Evolutionary conservation across 2,113 vertebrate species (phyloP).

Genomic region (Lepisosteus osseus): DNA sequence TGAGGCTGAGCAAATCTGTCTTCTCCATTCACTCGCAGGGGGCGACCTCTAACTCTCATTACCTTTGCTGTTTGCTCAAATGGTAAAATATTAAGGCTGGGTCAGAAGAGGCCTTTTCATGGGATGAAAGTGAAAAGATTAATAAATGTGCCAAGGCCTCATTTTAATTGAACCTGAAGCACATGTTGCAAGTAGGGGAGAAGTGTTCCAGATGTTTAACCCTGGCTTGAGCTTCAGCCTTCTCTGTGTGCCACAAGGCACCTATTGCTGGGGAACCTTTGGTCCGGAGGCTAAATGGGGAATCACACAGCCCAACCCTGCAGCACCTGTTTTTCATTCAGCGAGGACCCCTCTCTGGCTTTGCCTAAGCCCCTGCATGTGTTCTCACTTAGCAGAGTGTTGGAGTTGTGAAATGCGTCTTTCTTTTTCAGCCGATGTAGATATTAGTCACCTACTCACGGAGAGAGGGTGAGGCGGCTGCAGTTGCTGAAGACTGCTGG

Average conservation of each 20-base stretch:
- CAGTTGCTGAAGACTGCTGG: slow-evolving; percentile 65
- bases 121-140: slow-evolving; percentile 76
- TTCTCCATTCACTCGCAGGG: slow-evolving; percentile 59
- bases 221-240: slow-evolving; percentile 65
- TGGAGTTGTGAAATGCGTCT: slow-evolving; percentile 89
- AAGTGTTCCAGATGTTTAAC: slow-evolving; percentile 89
- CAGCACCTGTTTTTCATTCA: slow-evolving; percentile 96
- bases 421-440: slow-evolving; percentile 75
- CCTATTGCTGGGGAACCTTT: slow-evolving; percentile 96
- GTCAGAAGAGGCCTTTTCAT: slow-evolving; percentile 72
- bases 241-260: slow-evolving; percentile 81
- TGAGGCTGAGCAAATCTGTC: slow-evolving; percentile 64
- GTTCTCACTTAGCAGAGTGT: slow-evolving; percentile 89
- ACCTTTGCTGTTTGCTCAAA: slow-evolving; percentile 67
- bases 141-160: slow-evolving; percentile 95
- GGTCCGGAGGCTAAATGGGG: slow-evolving; percentile 85
- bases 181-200: slow-evolving; percentile 89
- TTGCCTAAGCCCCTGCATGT: slow-evolving; percentile 74
- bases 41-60: slow-evolving; percentile 62
- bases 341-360: slow-evolving; percentile 77
- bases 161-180: slow-evolving; percentile 97
- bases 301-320: slow-evolving; percentile 84
- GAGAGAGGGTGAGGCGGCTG: slow-evolving; percentile 68
- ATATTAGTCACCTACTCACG: slow-evolving; percentile 76
- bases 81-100: slow-evolving; percentile 71